Conservation (phyloP, 2,888 invertebrate species). For the Pimpla rufipes region DNA sequence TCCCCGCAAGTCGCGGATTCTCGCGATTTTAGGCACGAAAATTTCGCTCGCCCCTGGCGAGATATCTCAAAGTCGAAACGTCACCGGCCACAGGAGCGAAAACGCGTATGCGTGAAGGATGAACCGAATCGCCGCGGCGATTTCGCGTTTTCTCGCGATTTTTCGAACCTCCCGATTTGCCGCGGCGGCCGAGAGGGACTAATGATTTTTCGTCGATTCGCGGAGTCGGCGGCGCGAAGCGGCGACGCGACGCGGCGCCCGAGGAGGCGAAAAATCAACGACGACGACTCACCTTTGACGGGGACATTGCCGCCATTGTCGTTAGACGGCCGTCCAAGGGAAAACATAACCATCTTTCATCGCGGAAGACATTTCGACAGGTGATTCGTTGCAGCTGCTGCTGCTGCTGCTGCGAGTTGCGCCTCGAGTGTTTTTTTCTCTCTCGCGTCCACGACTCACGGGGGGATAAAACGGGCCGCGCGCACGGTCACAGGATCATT, state of each 20-base stretch:
- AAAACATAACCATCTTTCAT: slow-evolving; percentile 82
- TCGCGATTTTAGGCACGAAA: slow-evolving; percentile 3
- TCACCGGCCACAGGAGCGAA: not conserved
- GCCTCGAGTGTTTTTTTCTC: not conserved
- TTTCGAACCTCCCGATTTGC: not conserved
- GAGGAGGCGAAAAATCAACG: slow-evolving; percentile 33
- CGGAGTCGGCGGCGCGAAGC: not conserved
- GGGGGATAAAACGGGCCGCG: not conserved
- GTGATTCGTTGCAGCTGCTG: slow-evolving; percentile 25
- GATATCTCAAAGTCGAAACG: not conserved
- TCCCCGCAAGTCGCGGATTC: too few relatives aligned
- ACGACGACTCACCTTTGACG: slow-evolving; percentile 89
- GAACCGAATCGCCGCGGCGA: not conserved
- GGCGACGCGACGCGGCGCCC: not conserved
- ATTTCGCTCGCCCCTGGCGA: not conserved
- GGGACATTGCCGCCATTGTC: slow-evolving; percentile 92
- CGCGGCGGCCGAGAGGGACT: not conserved
- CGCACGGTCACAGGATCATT: not conserved
- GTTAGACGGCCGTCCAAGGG: slow-evolving; percentile 82
- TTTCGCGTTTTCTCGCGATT: not conserved
- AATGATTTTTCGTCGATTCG: not conserved
- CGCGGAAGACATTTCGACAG: slow-evolving; percentile 65
- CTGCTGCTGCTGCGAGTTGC: not conserved
- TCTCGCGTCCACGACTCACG: not conserved
- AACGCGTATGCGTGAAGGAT: not conserved